A percentile compares a stretch with the other conserved stretches of the same genome.
These are phyloP conservation scores for Penelope pileata DNA, from an alignment of 2,113 vertebrate species.

Conservation along the genomic window DNA sequence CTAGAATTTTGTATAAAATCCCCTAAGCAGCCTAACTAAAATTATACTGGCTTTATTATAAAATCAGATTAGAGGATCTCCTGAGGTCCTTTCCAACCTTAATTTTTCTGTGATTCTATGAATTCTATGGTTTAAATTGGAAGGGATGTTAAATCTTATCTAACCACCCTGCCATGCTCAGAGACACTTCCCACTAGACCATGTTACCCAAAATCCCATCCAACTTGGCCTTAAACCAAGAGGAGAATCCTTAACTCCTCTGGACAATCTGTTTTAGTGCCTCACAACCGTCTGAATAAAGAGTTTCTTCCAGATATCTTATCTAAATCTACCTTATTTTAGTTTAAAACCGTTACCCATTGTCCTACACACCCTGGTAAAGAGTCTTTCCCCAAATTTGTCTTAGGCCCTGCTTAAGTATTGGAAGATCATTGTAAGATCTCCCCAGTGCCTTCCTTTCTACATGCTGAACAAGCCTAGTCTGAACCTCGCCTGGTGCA, in stretches of 20 bases:
- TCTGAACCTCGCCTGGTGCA: no score
- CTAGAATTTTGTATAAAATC: background rate
- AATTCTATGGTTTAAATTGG: background rate
- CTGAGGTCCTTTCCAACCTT: background rate
- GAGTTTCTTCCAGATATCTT: background rate
- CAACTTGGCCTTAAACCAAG: background rate
- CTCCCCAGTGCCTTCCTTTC: background rate
- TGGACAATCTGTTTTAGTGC: background rate
- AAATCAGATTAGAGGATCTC: background rate
- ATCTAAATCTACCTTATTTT: background rate
- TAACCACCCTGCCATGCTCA: background rate
- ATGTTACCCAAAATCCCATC: background rate
- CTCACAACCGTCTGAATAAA: background rate
- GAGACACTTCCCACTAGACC: background rate
- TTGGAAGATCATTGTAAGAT: background rate
- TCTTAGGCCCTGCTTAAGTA: background rate
- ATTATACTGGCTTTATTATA: background rate
- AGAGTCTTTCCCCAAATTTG: background rate
- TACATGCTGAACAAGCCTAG: background rate
- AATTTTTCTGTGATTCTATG: background rate
- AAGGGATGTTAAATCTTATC: background rate
- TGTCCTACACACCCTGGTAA: background rate
- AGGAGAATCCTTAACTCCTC: background rate
- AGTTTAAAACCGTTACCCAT: background rate
- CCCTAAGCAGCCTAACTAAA: background rate